Percentiles rank a stretch among this genome's conserved stretches.
Conservation (phyloP, 2,113 vertebrate species). For the Clarias magur region DNA sequence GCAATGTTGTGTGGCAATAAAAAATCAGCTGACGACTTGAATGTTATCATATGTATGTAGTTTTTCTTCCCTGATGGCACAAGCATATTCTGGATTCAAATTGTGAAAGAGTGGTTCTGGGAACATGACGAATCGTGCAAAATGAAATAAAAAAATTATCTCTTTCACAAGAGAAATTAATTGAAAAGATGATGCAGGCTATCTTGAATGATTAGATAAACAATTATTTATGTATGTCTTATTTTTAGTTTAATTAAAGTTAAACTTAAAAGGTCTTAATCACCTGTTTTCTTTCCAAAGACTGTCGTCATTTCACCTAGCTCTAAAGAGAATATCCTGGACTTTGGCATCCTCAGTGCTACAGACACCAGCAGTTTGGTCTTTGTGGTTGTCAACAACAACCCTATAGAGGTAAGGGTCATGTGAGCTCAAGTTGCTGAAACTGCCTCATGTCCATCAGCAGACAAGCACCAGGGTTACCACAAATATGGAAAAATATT, state of each 20-base stretch:
- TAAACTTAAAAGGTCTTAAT: background rate
- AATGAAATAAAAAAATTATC: no score
- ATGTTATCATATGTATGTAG: no score
- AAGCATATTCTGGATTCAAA: no score
- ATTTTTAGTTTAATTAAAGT: no score
- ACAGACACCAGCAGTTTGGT: constrained; percentile 87
- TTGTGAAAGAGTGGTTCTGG: no score
- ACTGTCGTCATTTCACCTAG: constrained; percentile 88
- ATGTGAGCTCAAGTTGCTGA: background rate
- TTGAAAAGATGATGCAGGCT: background rate
- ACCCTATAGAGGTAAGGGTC: constrained; percentile 89
- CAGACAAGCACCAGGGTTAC: background rate
- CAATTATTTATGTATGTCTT: background rate
- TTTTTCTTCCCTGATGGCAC: no score
- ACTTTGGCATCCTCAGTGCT: constrained; percentile 93
- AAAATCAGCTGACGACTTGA: no score
- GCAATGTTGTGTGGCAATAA: no score
- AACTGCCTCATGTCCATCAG: background rate
- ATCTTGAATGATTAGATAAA: background rate
- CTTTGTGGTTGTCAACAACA: constrained; percentile 93
- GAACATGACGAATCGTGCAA: no score
- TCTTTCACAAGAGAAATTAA: background rate
- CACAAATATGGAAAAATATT: background rate
- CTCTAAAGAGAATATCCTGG: constrained; percentile 84
- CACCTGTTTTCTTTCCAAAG: constrained; percentile 66